A percentile compares a stretch with the other conserved stretches of the same genome.
Conservation (phyloP, 2,113 vertebrate genomes). For the Cyanoliseus patagonus region DNA sequence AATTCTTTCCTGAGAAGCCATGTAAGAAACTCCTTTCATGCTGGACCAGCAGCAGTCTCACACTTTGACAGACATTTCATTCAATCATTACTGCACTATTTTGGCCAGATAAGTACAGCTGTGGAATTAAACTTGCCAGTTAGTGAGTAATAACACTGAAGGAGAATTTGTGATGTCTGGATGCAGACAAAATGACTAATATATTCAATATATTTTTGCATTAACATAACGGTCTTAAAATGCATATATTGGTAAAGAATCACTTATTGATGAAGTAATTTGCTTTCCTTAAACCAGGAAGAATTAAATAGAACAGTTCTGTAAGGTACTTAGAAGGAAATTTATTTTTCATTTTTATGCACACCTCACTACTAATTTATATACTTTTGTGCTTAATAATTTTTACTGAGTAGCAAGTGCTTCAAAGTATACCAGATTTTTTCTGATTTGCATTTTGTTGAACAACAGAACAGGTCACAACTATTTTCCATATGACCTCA, state of each 20-base stretch:
- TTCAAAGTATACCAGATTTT: background rate
- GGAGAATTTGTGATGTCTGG: background rate
- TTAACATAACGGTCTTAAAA: background rate
- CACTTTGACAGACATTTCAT: constrained; percentile 1
- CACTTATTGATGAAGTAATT: background rate
- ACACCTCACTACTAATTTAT: background rate
- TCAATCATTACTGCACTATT: constrained; percentile 1
- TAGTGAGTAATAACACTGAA: background rate
- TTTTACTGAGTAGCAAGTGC: background rate
- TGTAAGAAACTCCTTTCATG: background rate
- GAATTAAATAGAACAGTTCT: background rate
- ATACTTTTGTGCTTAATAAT: background rate
- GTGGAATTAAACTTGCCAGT: background rate
- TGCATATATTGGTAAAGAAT: background rate
- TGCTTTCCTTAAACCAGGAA: background rate
- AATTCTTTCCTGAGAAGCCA: background rate
- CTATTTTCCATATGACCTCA: background rate
- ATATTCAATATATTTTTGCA: background rate
- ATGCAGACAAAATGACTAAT: background rate
- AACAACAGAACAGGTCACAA: background rate
- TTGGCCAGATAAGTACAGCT: background rate
- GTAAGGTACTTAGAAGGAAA: background rate
- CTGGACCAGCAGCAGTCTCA: background rate
- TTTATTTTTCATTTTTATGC: background rate
- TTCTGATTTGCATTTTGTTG: background rate